phyloP scores from a whole-genome alignment of 2,888 invertebrate species.

The Serripes groenlandicus region DNA sequence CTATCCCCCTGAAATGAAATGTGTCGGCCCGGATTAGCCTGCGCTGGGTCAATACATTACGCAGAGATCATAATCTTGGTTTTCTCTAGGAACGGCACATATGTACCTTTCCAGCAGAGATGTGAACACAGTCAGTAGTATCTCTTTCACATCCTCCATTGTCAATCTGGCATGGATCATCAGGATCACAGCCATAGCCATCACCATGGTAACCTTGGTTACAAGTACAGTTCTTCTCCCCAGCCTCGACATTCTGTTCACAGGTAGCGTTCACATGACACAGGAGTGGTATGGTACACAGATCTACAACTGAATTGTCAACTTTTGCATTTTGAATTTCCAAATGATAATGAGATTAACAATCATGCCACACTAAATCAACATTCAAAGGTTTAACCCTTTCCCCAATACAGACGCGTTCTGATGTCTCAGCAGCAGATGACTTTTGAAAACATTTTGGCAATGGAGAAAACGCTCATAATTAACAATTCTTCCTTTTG shows the following conservation, averaged over 20 bases:
- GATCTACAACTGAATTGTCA: conserved; percentile 63
- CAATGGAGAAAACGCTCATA: not conserved
- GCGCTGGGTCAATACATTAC: too few species aligned
- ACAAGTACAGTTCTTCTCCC: conserved; percentile 75
- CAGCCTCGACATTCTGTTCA: conserved; percentile 33
- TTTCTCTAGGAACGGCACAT: not conserved
- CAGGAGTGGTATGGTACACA: conserved; percentile 59
- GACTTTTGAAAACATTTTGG: not conserved
- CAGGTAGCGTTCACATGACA: conserved; percentile 77
- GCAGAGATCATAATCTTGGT: too few species aligned
- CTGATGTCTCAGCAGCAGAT: not conserved
- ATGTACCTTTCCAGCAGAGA: conserved; percentile 78
- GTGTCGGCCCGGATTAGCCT: too few species aligned
- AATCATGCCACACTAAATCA: not conserved
- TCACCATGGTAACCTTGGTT: conserved; percentile 77
- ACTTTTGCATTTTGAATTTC: too few species aligned
- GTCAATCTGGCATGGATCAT: conserved; percentile 79
- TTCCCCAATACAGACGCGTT: not conserved
- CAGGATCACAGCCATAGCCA: conserved; percentile 77
- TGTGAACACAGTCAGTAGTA: conserved; percentile 74
- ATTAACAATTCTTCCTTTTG: not conserved
- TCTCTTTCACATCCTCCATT: conserved; percentile 78
- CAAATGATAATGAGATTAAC: not conserved
- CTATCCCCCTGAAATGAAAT: too few species aligned
- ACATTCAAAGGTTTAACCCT: not conserved